These are phyloP conservation scores for Euzophera pinguis DNA, from an alignment of 2,888 invertebrate genomes.

Conservation along the genomic window DNA sequence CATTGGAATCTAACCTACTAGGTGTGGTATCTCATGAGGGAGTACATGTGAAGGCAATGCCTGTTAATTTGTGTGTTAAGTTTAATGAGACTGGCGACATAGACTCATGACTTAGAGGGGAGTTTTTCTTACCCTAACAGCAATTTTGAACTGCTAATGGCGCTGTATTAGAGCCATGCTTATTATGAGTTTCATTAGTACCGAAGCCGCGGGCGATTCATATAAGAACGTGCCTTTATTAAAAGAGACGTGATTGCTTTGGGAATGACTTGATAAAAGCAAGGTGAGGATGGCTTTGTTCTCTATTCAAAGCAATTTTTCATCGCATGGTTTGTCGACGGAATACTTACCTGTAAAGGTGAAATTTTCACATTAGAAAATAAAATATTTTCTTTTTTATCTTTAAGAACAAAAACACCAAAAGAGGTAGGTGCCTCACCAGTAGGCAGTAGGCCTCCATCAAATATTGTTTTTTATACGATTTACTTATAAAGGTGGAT, in stretches of 20 bases:
- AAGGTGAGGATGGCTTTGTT: conserved; percentile 16
- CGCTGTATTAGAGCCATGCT: conserved; percentile 64
- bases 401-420: too few species aligned
- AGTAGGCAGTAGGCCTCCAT: too few species aligned
- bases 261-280: conserved; percentile 55
- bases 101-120: conserved; percentile 40
- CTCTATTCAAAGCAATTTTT: conserved; percentile 19
- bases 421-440: too few species aligned
- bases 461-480: too few species aligned
- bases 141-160: conserved; percentile 71
- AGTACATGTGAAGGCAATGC: conserved; percentile 28
- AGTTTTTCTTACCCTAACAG: conserved; percentile 56
- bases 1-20: background rate
- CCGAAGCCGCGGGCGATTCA: conserved; percentile 67
- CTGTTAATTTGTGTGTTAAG: conserved; percentile 59
- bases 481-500: too few species aligned
- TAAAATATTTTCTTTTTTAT: too few species aligned
- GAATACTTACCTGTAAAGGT: background rate
- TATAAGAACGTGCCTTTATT: conserved; percentile 71
- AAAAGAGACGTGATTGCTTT: conserved; percentile 69
- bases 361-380: too few species aligned
- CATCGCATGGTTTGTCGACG: conserved; percentile 1
- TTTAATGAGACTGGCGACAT: conserved; percentile 58
- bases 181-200: conserved; percentile 74
- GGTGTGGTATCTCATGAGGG: conserved; percentile 21